phyloP scores from a whole-genome alignment of 2,113 vertebrate genomes.

The Numida meleagris region DNA sequence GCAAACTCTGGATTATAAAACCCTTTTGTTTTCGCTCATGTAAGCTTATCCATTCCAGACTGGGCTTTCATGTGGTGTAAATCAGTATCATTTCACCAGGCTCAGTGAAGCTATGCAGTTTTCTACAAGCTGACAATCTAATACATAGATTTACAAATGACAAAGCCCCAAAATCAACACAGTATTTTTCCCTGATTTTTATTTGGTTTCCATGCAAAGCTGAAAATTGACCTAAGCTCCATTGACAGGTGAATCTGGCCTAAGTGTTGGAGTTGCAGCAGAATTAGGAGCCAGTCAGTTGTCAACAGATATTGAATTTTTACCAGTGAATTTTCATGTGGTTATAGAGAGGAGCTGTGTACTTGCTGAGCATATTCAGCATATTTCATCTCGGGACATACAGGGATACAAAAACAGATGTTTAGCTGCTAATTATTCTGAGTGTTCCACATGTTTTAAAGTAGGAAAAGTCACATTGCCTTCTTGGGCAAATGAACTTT shows the following conservation, averaged over 20 bases:
- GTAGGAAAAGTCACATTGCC: not conserved
- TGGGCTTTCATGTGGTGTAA: not conserved
- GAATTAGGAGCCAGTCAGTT: not conserved
- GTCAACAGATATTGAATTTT: not conserved
- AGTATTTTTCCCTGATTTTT: not conserved
- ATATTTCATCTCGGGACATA: not conserved
- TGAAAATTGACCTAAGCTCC: not conserved
- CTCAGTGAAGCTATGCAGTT: not conserved
- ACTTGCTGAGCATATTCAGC: not conserved
- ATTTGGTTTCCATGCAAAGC: not conserved
- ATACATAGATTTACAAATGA: not conserved
- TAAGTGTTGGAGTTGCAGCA: not conserved
- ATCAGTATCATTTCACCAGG: not conserved
- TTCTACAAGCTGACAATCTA: not conserved
- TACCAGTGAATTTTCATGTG: not conserved
- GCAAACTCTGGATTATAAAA: slow-evolving; percentile 1
- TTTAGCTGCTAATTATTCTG: not conserved
- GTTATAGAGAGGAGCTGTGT: fast-evolving
- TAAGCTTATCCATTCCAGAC: not conserved
- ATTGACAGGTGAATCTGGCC: not conserved
- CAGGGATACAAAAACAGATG: not conserved
- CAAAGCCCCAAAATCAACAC: not conserved
- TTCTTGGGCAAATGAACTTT: not conserved
- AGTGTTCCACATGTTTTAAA: fast-evolving
- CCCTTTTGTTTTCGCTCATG: not conserved